Evolutionary conservation across 1,140 invertebrate genomes (phyloP).

Genomic region (Brachionus rotundiformis): DNA sequence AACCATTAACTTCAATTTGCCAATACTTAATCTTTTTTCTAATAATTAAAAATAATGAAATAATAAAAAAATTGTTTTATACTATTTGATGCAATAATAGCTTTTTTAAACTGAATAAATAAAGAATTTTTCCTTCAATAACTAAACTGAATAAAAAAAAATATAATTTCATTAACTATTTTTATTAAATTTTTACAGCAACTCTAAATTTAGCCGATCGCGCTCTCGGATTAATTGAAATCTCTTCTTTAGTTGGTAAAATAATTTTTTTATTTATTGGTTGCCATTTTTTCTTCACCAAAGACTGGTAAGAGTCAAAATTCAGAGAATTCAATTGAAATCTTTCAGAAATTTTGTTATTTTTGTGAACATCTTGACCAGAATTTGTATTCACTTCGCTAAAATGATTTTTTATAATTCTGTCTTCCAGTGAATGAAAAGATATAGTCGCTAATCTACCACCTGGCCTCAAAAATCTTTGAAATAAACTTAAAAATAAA

Average conservation of each 20-base stretch:
- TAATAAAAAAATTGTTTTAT: no score
- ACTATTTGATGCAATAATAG: no score
- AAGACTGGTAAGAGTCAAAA: constrained; percentile 69
- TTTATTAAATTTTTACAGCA: constrained; percentile 37
- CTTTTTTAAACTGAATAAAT: no score
- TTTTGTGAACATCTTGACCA: neutral
- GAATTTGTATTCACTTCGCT: constrained; percentile 67
- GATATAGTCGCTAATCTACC: constrained; percentile 80
- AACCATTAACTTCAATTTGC: no score
- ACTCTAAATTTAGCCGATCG: constrained; percentile 80
- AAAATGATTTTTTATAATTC: constrained; percentile 88
- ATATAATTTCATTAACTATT: neutral
- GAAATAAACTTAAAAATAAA: no score
- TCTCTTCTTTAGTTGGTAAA: constrained; percentile 73
- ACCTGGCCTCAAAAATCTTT: constrained; percentile 70
- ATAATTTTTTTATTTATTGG: constrained; percentile 79
- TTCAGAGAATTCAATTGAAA: constrained; percentile 51
- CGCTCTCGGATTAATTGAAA: constrained; percentile 77
- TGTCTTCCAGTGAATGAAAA: constrained; percentile 91
- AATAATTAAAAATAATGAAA: no score
- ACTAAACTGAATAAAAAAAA: neutral
- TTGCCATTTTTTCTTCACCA: constrained; percentile 74
- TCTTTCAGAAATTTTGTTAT: neutral
- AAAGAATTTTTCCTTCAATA: no score
- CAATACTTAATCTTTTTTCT: no score